A percentile compares a stretch with the other conserved stretches of the same genome.
phyloP scores from a whole-genome alignment of 2,888 invertebrate genomes.

The Aleiodes testaceus region DNA sequence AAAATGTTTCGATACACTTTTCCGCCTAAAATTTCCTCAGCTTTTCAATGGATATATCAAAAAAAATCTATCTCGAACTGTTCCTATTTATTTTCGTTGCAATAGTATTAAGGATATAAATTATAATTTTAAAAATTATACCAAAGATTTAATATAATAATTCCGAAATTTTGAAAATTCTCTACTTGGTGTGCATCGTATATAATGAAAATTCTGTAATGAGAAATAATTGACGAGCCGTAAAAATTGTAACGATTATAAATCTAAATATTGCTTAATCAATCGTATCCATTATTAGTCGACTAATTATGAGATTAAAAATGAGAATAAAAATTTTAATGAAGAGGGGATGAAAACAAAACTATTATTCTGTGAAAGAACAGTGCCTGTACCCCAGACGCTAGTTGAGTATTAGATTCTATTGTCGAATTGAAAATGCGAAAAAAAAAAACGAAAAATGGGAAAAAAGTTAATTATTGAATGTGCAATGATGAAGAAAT shows the following conservation, averaged over 20 bases:
- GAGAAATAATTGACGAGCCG: conserved; percentile 5
- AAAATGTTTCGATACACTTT: too few species aligned
- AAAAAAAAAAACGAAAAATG: background rate
- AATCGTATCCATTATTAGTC: conserved; percentile 16
- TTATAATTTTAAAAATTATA: too few species aligned
- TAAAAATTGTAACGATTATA: conserved; percentile 5
- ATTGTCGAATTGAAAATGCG: conserved; percentile 40
- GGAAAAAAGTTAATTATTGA: background rate
- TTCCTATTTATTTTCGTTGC: too few species aligned
- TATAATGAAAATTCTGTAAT: background rate
- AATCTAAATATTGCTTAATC: conserved; percentile 9
- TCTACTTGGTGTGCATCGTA: conserved; percentile 1
- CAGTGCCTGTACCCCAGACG: conserved; percentile 69
- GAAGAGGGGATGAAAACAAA: conserved; percentile 52
- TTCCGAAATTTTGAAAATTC: too few species aligned
- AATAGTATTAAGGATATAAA: too few species aligned
- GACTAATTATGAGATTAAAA: conserved; percentile 12
- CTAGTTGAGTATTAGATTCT: conserved; percentile 58
- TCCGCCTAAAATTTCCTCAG: too few species aligned
- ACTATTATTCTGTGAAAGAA: conserved; percentile 65
- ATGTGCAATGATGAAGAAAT: background rate
- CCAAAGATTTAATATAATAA: too few species aligned
- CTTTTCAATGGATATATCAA: too few species aligned
- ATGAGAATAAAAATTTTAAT: conserved; percentile 8
- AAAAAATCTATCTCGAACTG: too few species aligned